phyloP scores from a whole-genome alignment of 2,113 vertebrate genomes.

The Camelus dromedarius region DNA sequence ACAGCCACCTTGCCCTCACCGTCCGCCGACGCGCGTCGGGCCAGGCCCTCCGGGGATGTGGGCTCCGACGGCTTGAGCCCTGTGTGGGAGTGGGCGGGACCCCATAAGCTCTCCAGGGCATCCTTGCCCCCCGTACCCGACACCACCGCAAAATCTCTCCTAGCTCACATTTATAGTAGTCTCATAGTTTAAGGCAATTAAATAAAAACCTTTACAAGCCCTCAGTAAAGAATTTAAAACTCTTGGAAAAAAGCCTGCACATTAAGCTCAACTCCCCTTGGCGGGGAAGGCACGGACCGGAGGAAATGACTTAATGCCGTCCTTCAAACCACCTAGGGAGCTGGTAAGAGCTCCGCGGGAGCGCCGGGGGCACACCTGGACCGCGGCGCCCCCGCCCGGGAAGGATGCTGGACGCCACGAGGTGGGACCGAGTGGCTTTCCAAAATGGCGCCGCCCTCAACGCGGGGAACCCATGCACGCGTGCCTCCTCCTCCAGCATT shows the following conservation, averaged over 20 bases:
- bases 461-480: fast-evolving
- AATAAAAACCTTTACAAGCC: slow-evolving; percentile 32
- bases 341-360: fast-evolving
- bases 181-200: background rate
- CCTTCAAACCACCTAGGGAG: background rate
- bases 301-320: background rate
- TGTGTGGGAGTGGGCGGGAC: background rate
- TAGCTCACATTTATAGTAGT: fast-evolving
- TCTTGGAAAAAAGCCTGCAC: background rate
- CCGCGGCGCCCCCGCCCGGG: fast-evolving
- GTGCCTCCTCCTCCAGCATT: background rate
- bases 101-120: fast-evolving
- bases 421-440: fast-evolving
- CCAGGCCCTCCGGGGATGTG: too few species aligned
- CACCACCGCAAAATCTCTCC: background rate
- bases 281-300: background rate
- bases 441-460: fast-evolving
- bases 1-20: too few species aligned
- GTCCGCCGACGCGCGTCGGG: background rate
- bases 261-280: background rate
- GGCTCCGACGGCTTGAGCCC: fast-evolving
- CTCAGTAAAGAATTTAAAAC: background rate
- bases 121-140: fast-evolving
- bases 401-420: fast-evolving
- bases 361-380: fast-evolving